Evolutionary conservation across 2,113 vertebrate species (phyloP).

Genomic region (Bolborhynchus lineola): DNA sequence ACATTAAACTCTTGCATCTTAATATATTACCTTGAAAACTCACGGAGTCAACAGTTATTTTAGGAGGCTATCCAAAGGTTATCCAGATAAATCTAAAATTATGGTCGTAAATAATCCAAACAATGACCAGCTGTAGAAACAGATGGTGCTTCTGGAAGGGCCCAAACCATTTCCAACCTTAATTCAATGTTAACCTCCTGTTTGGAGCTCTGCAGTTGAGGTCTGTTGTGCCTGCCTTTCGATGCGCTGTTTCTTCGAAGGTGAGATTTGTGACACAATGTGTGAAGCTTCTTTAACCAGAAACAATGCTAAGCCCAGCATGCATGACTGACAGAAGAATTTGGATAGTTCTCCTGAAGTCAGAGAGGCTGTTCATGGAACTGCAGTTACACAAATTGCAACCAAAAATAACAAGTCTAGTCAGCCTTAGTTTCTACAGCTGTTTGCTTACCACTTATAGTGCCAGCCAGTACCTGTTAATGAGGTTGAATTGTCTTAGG

Average conservation of each 20-base stretch:
- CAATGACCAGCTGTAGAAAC: slow-evolving; percentile 70
- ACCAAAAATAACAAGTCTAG: background rate
- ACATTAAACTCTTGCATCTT: slow-evolving; percentile 45
- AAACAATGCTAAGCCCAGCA: background rate
- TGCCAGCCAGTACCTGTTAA: background rate
- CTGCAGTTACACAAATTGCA: background rate
- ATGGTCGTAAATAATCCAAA: slow-evolving; percentile 76
- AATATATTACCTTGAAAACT: slow-evolving; percentile 64
- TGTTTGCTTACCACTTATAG: background rate
- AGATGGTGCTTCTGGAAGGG: slow-evolving; percentile 76
- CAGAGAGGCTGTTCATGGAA: background rate
- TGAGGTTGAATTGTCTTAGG: background rate
- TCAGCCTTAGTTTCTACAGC: background rate
- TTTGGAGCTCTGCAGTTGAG: slow-evolving; percentile 21
- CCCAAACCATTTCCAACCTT: slow-evolving; percentile 66
- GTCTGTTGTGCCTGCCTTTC: slow-evolving; percentile 37
- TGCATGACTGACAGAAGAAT: background rate
- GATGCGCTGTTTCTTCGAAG: slow-evolving; percentile 24
- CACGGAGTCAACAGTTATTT: slow-evolving; percentile 68
- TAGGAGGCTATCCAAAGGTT: slow-evolving; percentile 75
- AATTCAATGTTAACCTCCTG: slow-evolving; percentile 68
- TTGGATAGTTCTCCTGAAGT: background rate
- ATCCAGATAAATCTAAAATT: slow-evolving; percentile 76
- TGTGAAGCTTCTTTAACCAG: slow-evolving; percentile 41
- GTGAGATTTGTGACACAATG: slow-evolving; percentile 29